Base-by-base conservation (phyloP, 2,888 invertebrate genomes). In the Alloscopus bannaensis region DNA sequence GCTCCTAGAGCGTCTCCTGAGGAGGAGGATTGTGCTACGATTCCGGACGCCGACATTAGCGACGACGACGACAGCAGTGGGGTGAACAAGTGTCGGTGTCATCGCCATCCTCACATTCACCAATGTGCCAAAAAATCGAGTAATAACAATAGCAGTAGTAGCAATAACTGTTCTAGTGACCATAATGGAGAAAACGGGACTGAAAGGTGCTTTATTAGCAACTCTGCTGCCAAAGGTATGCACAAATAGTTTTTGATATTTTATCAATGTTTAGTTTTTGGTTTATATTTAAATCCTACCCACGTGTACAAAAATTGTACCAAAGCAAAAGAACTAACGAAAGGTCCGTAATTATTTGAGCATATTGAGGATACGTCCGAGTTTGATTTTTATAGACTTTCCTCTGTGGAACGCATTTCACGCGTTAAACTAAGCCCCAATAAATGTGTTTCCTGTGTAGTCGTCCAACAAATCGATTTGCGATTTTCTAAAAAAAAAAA, bases 1-100 rank as follows among this genome's bases (percentile, higher is more conserved):
- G 95, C 96, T 69, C 95, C 95, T 40, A 94, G 95, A 66, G 96
- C 96, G 88, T 95, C 95, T 86, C 90, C 96, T 86, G 95, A 94
- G 79, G 94, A 94, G 87, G 92, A 87, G 78, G 87, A 87, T 24
- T 83, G 78, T n/a, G 83, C 83, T 42, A 75, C 80, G 3, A 83
- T 83, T 57, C 84, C 83, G 22, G 84, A 81, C 71, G 82, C 79
- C 13, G 83, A 81, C 29, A 73, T 82, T 42, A 86, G 86, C 77
- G 87, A 87, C 69, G 84, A 84, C 62, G 84, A 83, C 13, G 83
- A 81, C 16, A 57, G 50, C 18, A 55, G 42, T 40, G n/a, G n/a
- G n/a, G 31, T 75, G 42, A 71, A 75, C 29, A 70, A 81, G 26
- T 79, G 79, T 40, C 66, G 79, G 36, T 79, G 72, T 50, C 66